A percentile compares a stretch with the other conserved stretches of the same genome.
These are phyloP conservation scores for Tringa solitaria DNA, from an alignment of 2,113 vertebrate genomes.

Conservation along the genomic window DNA sequence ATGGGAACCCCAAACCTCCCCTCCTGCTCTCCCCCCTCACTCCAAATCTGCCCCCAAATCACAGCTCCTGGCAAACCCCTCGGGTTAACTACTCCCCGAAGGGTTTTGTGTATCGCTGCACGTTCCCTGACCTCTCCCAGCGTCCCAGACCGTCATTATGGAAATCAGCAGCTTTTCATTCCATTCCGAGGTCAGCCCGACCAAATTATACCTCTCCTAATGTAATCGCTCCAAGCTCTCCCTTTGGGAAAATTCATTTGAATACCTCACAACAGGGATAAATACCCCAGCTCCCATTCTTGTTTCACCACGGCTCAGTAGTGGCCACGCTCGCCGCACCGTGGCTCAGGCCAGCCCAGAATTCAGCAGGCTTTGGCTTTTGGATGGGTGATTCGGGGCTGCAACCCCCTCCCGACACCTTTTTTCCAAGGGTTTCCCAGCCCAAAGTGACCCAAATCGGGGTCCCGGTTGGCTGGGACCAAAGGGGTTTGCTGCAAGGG, in stretches of 20 bases:
- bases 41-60: background rate
- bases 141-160: constrained; percentile 35
- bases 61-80: background rate
- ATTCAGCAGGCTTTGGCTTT: background rate
- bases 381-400: background rate
- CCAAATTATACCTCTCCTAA: constrained; percentile 61
- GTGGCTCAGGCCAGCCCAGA: background rate
- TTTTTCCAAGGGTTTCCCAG: background rate
- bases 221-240: constrained; percentile 46
- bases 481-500: background rate
- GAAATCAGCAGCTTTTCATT: constrained; percentile 72
- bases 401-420: background rate
- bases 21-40: background rate
- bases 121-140: constrained; percentile 48
- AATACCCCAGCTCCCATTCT: constrained; percentile 12
- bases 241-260: constrained; percentile 52
- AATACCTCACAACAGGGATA: constrained; percentile 39
- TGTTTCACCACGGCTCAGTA: background rate
- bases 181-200: constrained; percentile 66
- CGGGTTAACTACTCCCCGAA: background rate
- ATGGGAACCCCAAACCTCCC: background rate
- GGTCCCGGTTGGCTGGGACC: background rate
- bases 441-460: rapidly evolving
- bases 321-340: background rate
- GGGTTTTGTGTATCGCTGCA: constrained; percentile 36